Evolutionary conservation across 2,797 vertebrate genomes (phyloP).

Genomic region (Sebastes paucispinis): DNA sequence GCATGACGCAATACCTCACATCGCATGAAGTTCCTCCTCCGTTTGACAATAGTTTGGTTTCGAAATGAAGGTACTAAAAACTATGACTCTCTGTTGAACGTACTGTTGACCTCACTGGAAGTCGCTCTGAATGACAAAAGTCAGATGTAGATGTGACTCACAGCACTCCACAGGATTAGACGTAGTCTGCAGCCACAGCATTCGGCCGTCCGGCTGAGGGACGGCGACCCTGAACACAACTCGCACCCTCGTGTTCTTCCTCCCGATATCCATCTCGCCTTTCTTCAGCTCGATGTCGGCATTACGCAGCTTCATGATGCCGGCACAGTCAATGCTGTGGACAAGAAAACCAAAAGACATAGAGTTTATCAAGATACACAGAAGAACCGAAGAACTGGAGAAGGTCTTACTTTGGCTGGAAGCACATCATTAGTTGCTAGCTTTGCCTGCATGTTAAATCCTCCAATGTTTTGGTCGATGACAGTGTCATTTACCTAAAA

Average conservation of each 20-base stretch:
- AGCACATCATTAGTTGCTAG: not conserved
- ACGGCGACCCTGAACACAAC: constrained; percentile 92
- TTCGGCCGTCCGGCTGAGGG: constrained; percentile 87
- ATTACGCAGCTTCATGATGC: constrained; percentile 96
- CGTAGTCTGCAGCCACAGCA: constrained; percentile 90
- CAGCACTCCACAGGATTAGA: constrained; percentile 95
- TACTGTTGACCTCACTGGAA: not conserved
- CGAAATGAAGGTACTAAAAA: not conserved
- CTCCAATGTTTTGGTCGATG: no score
- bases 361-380: not conserved
- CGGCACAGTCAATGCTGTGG: constrained; percentile 93
- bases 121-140: not conserved
- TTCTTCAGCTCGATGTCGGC: constrained; percentile 97
- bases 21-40: not conserved
- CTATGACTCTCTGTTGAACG: not conserved
- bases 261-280: constrained; percentile 94
- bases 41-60: not conserved
- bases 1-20: not conserved
- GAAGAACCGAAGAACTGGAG: not conserved
- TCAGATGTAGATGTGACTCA: constrained; percentile 74
- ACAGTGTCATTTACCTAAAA: no score
- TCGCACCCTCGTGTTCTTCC: constrained; percentile 95
- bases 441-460: not conserved
- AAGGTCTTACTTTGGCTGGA: no score
- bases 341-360: not conserved